Conservation (phyloP, 2,113 vertebrate species). For the Entosphenus tridentatus region DNA sequence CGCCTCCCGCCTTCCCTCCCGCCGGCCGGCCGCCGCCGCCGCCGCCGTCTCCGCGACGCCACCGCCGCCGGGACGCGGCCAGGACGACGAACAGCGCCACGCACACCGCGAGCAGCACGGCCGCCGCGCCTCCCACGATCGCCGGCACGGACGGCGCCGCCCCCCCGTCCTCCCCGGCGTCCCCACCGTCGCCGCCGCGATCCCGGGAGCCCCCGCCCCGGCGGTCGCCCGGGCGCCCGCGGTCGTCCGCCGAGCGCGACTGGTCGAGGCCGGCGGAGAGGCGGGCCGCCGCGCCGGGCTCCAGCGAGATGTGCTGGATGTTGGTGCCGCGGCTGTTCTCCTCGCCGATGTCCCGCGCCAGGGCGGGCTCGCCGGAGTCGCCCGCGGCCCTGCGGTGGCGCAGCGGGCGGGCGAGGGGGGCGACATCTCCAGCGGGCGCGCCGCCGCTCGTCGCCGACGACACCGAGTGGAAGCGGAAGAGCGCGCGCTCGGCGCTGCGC, state of each 20-base stretch:
- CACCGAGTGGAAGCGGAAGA: conserved; percentile 20
- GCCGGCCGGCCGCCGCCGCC: conserved; percentile 7
- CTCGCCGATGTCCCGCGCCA: conserved; percentile 35
- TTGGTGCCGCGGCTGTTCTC: conserved; percentile 56
- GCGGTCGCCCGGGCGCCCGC: no score
- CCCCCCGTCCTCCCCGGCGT: no score
- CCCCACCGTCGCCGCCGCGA: no score
- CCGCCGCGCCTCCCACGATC: conserved; percentile 20
- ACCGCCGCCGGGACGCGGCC: conserved; percentile 12
- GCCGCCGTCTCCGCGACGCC: no score
- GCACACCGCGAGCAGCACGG: conserved; percentile 25
- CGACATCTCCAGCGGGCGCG: no score
- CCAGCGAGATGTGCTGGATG: conserved; percentile 56
- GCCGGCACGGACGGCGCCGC: conserved; percentile 11
- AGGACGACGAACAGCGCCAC: conserved; percentile 15
- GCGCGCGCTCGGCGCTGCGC: conserved; percentile 41
- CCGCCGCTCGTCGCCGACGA: conserved; percentile 11
- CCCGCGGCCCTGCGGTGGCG: not conserved
- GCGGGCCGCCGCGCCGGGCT: conserved; percentile 11
- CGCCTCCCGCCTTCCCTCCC: not conserved
- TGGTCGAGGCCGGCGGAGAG: no score
- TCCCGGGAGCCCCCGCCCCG: no score
- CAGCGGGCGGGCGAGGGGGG: no score
- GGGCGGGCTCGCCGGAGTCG: conserved; percentile 13
- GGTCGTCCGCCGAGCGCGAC: no score